Percentiles rank a stretch among this genome's conserved stretches.
These are phyloP conservation scores for Melanogrammus aeglefinus DNA, from an alignment of 2,797 vertebrate genomes.

Conservation along the genomic window DNA sequence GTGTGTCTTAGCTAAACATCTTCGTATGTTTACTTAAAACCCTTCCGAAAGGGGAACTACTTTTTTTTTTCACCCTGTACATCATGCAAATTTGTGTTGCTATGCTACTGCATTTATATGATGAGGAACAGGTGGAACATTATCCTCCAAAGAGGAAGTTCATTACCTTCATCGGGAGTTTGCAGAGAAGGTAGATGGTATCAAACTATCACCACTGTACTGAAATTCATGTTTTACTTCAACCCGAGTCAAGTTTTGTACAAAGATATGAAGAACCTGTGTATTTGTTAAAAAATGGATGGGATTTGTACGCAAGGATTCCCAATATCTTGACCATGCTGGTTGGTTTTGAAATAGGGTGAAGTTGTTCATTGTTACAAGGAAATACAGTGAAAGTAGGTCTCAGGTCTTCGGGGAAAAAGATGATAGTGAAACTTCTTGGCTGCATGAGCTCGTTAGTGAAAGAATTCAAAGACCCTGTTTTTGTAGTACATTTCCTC, in stretches of 20 bases:
- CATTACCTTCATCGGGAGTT: background rate
- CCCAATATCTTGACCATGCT: background rate
- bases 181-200: background rate
- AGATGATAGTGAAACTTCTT: background rate
- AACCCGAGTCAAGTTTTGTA: background rate
- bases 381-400: background rate
- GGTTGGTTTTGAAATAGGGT: background rate
- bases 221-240: background rate
- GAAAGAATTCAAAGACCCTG: background rate
- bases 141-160: background rate
- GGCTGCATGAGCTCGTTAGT: slow-evolving; percentile 14
- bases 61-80: background rate
- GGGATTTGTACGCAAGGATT: too few relatives aligned
- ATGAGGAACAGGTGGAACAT: background rate
- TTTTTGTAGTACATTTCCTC: background rate
- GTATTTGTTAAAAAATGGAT: background rate
- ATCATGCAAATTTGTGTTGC: slow-evolving; percentile 1
- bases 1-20: background rate
- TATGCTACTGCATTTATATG: background rate
- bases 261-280: background rate
- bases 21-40: slow-evolving; percentile 2
- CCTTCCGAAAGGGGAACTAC: background rate
- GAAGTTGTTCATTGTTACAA: background rate
- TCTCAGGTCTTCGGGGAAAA: background rate
- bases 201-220: background rate